phyloP scores from a whole-genome alignment of 2,113 vertebrate genomes.

The Podarcis cretensis region DNA sequence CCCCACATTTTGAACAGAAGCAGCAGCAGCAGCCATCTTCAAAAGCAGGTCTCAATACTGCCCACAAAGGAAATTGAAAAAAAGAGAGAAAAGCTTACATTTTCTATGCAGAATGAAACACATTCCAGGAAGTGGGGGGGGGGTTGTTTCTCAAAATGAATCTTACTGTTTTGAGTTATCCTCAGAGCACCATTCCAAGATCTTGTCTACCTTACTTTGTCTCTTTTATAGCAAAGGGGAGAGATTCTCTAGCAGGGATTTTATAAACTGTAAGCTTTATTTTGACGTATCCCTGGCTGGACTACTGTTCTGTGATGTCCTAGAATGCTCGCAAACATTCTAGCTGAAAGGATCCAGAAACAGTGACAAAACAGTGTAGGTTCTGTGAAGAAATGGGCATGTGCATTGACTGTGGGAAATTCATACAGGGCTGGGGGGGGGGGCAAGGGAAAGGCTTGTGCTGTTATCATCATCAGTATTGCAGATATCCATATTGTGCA shows the following conservation, averaged over 20 bases:
- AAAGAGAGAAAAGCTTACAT: not conserved
- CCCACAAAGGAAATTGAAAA: not conserved
- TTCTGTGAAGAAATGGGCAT: not conserved
- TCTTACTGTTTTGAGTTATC: slow-evolving; percentile 13
- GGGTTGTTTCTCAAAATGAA: not conserved
- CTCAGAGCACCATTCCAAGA: not conserved
- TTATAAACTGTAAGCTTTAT: not conserved
- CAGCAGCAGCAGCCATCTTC: slow-evolving; percentile 23
- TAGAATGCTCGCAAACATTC: not conserved
- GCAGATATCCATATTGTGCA: no score
- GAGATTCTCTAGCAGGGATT: not conserved
- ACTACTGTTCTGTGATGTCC: not conserved
- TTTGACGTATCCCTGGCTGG: not conserved
- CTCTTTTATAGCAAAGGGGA: not conserved
- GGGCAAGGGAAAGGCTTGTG: not conserved
- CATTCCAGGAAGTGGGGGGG: not conserved
- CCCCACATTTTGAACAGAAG: slow-evolving; percentile 23
- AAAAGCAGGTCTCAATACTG: not conserved
- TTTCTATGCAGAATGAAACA: not conserved
- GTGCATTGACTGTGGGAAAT: not conserved
- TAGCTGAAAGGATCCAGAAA: not conserved
- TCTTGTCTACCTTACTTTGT: not conserved
- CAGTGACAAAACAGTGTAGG: not conserved
- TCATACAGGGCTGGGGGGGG: not conserved
- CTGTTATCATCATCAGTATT: not conserved